Conservation (phyloP, 1,140 invertebrate genomes). For the Drosophila persimilis region DNA sequence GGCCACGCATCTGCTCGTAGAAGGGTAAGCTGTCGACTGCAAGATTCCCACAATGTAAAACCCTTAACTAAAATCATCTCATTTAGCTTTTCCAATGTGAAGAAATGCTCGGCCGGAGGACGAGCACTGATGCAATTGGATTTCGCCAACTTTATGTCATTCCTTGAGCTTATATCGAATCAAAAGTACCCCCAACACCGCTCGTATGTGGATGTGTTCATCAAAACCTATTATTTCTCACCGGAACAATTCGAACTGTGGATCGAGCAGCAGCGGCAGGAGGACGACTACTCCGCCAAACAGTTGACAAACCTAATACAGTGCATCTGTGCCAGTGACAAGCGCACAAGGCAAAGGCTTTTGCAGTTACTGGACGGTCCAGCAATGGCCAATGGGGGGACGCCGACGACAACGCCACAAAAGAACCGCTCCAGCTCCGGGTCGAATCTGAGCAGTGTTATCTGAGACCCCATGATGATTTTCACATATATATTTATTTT, state of each 20-base stretch:
- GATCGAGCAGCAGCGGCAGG: constrained; percentile 92
- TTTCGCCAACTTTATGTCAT: constrained; percentile 96
- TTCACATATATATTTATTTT: constrained; percentile 58
- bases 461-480: constrained; percentile 40
- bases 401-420: constrained; percentile 50
- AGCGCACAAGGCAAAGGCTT: constrained; percentile 92
- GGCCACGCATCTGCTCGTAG: constrained; percentile 93
- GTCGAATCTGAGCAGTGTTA: constrained; percentile 69
- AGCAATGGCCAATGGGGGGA: constrained; percentile 27
- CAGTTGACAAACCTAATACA: constrained; percentile 93
- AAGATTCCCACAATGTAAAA: too few relatives aligned
- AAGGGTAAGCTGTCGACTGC: constrained; percentile 87
- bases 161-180: constrained; percentile 93
- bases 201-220: constrained; percentile 96
- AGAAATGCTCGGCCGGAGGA: constrained; percentile 98
- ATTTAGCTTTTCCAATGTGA: constrained; percentile 92
- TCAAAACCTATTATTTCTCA: constrained; percentile 98
- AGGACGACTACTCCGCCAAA: constrained; percentile 89
- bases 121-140: constrained; percentile 98
- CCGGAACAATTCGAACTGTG: constrained; percentile 94
- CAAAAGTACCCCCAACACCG: constrained; percentile 93
- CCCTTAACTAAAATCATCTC: too few relatives aligned
- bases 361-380: constrained; percentile 85
- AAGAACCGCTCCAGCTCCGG: constrained; percentile 34
- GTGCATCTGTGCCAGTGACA: constrained; percentile 94